These are phyloP conservation scores for Euzetes globulus DNA, from an alignment of 2,888 invertebrate genomes.

Conservation along the genomic window DNA sequence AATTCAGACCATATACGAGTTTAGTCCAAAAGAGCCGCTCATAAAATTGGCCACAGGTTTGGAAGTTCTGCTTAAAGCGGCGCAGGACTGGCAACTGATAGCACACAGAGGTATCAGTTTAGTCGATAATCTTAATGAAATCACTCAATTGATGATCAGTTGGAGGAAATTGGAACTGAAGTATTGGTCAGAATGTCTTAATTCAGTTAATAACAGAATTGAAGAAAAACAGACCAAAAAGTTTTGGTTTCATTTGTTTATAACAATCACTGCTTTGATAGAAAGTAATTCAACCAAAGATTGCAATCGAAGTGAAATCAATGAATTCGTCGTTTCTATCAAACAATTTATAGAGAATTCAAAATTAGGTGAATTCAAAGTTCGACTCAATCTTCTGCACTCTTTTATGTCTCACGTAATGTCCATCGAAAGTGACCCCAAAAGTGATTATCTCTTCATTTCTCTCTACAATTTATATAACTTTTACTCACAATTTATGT, in stretches of 20 bases:
- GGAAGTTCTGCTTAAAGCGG: constrained; percentile 72
- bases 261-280: constrained; percentile 60
- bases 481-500: constrained; percentile 72
- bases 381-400: constrained; percentile 66
- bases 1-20: constrained; percentile 50
- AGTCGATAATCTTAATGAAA: constrained; percentile 59
- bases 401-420: constrained; percentile 53
- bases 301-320: background rate
- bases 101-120: constrained; percentile 80
- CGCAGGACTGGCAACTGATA: constrained; percentile 77
- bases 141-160: constrained; percentile 72
- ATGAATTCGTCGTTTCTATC: constrained; percentile 55
- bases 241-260: constrained; percentile 85
- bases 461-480: constrained; percentile 68
- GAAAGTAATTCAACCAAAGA: constrained; percentile 40
- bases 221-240: constrained; percentile 51
- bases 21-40: constrained; percentile 71
- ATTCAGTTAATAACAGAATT: constrained; percentile 33
- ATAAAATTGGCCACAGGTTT: constrained; percentile 81
- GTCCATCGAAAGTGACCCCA: background rate
- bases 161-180: constrained; percentile 86
- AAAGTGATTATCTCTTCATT: constrained; percentile 20
- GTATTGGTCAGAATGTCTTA: constrained; percentile 44
- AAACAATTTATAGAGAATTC: constrained; percentile 76
- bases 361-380: constrained; percentile 70